Percentiles rank a stretch among this genome's conserved stretches.
Conservation (phyloP, 2,888 invertebrate species). For the Pollenia amentaria region DNA sequence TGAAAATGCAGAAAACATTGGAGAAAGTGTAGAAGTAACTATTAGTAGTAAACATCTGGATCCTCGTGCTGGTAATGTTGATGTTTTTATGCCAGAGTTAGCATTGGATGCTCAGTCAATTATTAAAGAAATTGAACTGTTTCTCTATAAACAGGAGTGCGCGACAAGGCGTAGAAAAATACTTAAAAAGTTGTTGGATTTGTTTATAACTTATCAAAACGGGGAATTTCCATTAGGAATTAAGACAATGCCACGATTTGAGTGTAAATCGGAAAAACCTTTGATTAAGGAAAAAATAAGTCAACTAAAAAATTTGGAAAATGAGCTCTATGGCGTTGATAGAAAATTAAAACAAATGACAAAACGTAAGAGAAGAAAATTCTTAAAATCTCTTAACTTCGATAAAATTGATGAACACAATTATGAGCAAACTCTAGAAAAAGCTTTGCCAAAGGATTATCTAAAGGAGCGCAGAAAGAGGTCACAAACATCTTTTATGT, state of each 20-base stretch:
- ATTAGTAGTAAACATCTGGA: conserved; percentile 85
- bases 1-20: conserved; percentile 83
- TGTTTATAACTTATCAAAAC: conserved; percentile 85
- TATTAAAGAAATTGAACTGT: conserved; percentile 85
- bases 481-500: conserved; percentile 77
- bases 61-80: conserved; percentile 92
- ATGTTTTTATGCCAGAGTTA: conserved; percentile 89
- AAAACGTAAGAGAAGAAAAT: conserved; percentile 82
- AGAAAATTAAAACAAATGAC: conserved; percentile 84
- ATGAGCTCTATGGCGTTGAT: conserved; percentile 83
- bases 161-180: conserved; percentile 86
- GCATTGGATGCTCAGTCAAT: conserved; percentile 87
- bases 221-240: conserved; percentile 89
- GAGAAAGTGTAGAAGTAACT: conserved; percentile 72
- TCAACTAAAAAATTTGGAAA: conserved; percentile 86
- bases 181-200: conserved; percentile 85
- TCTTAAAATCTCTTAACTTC: conserved; percentile 81
- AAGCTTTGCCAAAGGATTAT: conserved; percentile 79
- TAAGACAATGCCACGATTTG: conserved; percentile 85
- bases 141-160: conserved; percentile 85
- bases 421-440: conserved; percentile 80
- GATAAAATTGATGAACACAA: conserved; percentile 81
- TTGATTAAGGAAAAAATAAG: conserved; percentile 82
- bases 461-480: conserved; percentile 79
- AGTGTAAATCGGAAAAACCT: conserved; percentile 78